Base-by-base conservation (phyloP, 1,140 invertebrate species). In the Papilio dardanus region DNA sequence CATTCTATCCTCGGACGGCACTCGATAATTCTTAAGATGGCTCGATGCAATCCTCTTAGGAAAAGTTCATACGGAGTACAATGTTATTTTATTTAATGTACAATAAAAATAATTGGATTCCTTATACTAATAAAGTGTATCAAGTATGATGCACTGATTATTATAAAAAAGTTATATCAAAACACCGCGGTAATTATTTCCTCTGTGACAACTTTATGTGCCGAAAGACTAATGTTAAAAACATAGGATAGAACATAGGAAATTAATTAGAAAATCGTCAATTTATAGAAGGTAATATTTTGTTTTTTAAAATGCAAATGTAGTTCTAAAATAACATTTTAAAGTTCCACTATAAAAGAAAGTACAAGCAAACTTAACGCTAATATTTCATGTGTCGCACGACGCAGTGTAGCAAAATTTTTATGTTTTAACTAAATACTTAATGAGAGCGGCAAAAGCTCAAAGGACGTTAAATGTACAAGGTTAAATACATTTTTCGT, bases 401-500 rank as follows among this genome's bases (percentile, higher is more conserved):
- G 54, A 62, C 28, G 24, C 21, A 6, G n/a, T 0, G 19, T 54
- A 10, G 54, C 30, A 28, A 62, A 28, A 4, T 28, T 28, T 62
- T 30, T 62, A 62, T 62, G 21, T 12, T 30, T 28, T 62, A 5
- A 62, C 54, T 28, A 28, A 24, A 62, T 24, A 10, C 50, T 8
- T 62, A 62, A 62, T 62, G 24, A 62, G 24, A 62, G 54, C 19
- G 10, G 12, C 24, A 12, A 28, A 62, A 10, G 54, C 30, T 62
- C 54, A 62, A 62, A 62, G 54, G 54, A 62, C 54, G 54, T n/a
- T 58, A 21, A 28, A 58, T 50, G 21, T 58, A 12, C 50, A 58
- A 28, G 28, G 54, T 62, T 62, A 62, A 62, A 28, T 62, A 62
- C 24, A 30, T 62, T 62, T 62, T 62, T 62, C 54, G 16, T 58